These are phyloP conservation scores for Chaetura pelagica DNA, from an alignment of 2,113 vertebrate genomes.

Conservation along the genomic window DNA sequence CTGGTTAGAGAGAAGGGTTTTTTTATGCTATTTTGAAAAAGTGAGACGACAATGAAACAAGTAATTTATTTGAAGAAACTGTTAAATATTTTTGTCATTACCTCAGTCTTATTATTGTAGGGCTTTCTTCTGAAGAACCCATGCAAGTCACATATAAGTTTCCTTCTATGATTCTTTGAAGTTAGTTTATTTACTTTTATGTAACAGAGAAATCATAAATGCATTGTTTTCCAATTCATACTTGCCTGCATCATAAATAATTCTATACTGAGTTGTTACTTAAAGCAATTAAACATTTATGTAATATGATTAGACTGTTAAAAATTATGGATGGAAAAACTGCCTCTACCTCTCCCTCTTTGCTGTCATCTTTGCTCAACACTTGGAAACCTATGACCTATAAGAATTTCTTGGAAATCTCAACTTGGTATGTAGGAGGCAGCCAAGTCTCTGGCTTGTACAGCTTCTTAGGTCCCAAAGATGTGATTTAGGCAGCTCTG, in stretches of 20 bases:
- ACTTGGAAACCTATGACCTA: neutral
- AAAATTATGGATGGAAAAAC: neutral
- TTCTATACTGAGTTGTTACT: neutral
- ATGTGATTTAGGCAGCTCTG: neutral
- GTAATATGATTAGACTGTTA: neutral
- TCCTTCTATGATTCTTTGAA: neutral
- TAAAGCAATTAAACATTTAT: neutral
- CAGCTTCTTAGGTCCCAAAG: neutral
- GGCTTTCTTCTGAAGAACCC: neutral
- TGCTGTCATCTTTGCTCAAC: neutral
- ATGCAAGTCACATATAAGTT: neutral
- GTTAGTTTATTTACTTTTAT: neutral
- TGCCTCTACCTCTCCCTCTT: neutral
- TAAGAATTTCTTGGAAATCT: neutral
- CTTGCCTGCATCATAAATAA: neutral
- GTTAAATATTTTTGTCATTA: neutral
- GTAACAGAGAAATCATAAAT: neutral
- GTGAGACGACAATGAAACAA: neutral
- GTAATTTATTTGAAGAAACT: neutral
- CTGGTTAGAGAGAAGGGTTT: neutral
- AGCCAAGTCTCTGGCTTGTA: neutral
- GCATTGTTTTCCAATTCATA: neutral
- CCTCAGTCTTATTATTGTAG: neutral
- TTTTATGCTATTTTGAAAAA: neutral
- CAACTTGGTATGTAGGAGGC: neutral